These are phyloP conservation scores for Apotomis capreana DNA, from an alignment of 2,888 invertebrate species.

Conservation along the genomic window DNA sequence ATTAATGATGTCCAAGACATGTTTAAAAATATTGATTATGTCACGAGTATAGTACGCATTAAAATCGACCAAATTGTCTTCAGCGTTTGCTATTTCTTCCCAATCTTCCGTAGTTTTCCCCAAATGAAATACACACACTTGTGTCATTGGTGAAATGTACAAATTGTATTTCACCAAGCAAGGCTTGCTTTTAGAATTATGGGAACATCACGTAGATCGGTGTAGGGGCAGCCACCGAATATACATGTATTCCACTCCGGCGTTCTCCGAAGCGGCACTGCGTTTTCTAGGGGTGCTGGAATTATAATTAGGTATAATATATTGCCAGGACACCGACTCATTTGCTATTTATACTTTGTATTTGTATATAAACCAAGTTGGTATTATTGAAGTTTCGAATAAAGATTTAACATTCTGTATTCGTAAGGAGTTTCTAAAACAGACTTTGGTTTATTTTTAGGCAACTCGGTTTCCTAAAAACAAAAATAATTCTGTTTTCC, in stretches of 20 bases:
- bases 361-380: too few relatives aligned
- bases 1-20: background rate
- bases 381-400: too few relatives aligned
- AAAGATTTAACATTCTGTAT: too few relatives aligned
- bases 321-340: too few relatives aligned
- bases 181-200: constrained; percentile 7
- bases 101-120: constrained; percentile 8
- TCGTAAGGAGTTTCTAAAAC: too few relatives aligned
- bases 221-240: background rate
- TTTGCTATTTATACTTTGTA: too few relatives aligned
- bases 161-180: constrained; percentile 6
- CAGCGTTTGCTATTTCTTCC: constrained; percentile 1
- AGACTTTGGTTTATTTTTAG: too few relatives aligned
- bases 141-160: constrained; percentile 7
- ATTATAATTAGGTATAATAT: background rate
- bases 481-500: too few relatives aligned
- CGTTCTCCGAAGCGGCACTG: constrained; percentile 5
- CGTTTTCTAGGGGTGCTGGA: constrained; percentile 5
- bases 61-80: background rate
- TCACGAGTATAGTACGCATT: background rate
- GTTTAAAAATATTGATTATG: background rate
- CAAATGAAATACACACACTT: constrained; percentile 2
- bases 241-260: constrained; percentile 7
- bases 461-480: too few relatives aligned
- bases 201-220: background rate